Evolutionary conservation across 2,888 invertebrate species (phyloP).

Genomic region (Pogonocherus hispidulus): DNA sequence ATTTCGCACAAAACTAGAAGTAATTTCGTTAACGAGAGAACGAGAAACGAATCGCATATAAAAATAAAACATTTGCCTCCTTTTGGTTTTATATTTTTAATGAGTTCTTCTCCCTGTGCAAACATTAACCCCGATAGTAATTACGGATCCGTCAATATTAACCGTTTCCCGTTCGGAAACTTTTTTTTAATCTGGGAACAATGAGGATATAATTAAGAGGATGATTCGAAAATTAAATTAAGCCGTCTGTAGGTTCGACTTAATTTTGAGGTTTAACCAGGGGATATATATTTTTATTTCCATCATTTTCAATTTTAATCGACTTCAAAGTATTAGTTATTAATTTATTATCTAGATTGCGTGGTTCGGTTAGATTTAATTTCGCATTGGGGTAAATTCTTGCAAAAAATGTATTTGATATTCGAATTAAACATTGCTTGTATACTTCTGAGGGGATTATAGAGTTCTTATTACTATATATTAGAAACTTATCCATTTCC

Average conservation of each 20-base stretch:
- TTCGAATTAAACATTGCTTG: too few relatives aligned
- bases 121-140: slow-evolving; percentile 30
- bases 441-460: too few relatives aligned
- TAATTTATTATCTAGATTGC: too few relatives aligned
- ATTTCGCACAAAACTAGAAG: slow-evolving; percentile 15
- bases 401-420: too few relatives aligned
- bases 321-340: background rate
- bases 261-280: background rate
- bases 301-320: slow-evolving; percentile 10
- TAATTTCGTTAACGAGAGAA: slow-evolving; percentile 24
- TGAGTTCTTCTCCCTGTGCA: slow-evolving; percentile 24
- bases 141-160: slow-evolving; percentile 32
- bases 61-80: slow-evolving; percentile 25
- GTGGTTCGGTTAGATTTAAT: too few relatives aligned
- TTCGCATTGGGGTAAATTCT: background rate
- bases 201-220: slow-evolving; percentile 23
- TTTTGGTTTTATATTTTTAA: slow-evolving; percentile 27
- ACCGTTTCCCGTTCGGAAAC: slow-evolving; percentile 9
- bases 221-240: slow-evolving; percentile 27
- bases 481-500: too few relatives aligned
- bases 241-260: background rate
- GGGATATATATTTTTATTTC: background rate
- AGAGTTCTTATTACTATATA: too few relatives aligned
- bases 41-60: slow-evolving; percentile 2
- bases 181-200: slow-evolving; percentile 26